Base-by-base conservation (phyloP, 2,797 vertebrate genomes). In the Epinephelus malabaricus region DNA sequence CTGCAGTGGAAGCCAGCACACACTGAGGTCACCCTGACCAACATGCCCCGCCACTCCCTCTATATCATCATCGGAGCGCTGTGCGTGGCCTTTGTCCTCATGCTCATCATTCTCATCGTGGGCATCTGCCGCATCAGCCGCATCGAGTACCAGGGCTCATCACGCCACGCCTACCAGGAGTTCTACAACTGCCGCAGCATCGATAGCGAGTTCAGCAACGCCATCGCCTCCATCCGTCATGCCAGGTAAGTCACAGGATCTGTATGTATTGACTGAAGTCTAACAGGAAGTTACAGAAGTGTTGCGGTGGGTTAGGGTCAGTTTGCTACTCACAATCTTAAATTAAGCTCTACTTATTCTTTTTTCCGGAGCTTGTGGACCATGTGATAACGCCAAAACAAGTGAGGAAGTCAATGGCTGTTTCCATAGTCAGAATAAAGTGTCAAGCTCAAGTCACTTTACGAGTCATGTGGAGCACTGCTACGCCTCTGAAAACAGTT, bases 151-250 rank as follows among this genome's bases (percentile, higher is more conserved):
- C 98, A 99, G 94, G 98, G 98, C 81, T 99, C 98, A 0, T 97
- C 98, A 13, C 93, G 98, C 73, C 98, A 99, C 0, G 97, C 98
- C 88, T 99, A 99, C 6, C 98, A 99, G 85, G 98, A 99, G 78
- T 99, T 99, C 83, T 99, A 99, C 95, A 99, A 99, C 95, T 99
- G 98, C 56, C 97, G 98, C 89, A 99, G 98, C 95, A 99, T 99
- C 0, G 98, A 99, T 95, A 98, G 98, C 50, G 98, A 99, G 91
- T 98, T 99, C 94, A 99, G 97, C 86, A 98, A 95, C 0, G 98
- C 98, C 69, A 98, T 99, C 4, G 98, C 98, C 14, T 99, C 98
- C 85, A 98, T 99, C 89, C 97, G 98, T 83, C 98, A 99, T 0
- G 98, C 98, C 93, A 98, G 98, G 98, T 98, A 85, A 69, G 96